Evolutionary conservation across 2,888 invertebrate species (phyloP).

Genomic region (Oscheius myriophilus): DNA sequence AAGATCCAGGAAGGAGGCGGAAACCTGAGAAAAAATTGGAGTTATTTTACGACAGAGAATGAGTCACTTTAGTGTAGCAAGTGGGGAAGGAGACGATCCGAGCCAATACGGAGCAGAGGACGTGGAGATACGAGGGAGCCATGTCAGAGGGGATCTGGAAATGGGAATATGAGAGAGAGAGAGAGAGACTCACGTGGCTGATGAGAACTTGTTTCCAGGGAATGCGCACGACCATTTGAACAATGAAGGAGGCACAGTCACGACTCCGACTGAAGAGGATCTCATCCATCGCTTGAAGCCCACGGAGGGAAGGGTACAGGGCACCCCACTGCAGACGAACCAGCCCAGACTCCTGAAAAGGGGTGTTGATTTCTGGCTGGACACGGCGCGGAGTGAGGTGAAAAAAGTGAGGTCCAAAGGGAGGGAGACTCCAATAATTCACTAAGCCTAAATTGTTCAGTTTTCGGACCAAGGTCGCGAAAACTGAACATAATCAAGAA

Average conservation of each 20-base stretch:
- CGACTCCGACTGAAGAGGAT: slow-evolving; percentile 45
- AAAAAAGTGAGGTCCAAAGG: no score
- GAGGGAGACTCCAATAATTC: no score
- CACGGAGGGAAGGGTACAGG: slow-evolving; percentile 51
- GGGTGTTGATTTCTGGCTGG: no score
- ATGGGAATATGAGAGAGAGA: neutral
- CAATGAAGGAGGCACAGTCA: slow-evolving; percentile 58
- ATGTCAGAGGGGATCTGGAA: slow-evolving; percentile 54
- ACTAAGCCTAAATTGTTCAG: no score
- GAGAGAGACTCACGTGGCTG: slow-evolving; percentile 36
- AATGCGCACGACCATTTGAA: slow-evolving; percentile 63
- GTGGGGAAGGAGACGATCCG: slow-evolving; percentile 39
- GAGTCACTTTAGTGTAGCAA: slow-evolving; percentile 14
- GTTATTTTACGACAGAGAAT: no score
- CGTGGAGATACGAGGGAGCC: slow-evolving; percentile 55
- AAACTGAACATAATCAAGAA: no score
- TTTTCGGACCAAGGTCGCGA: no score
- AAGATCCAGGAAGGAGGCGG: slow-evolving; percentile 62
- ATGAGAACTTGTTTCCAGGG: slow-evolving; percentile 53
- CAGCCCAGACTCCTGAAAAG: slow-evolving; percentile 29
- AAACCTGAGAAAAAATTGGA: slow-evolving; percentile 52
- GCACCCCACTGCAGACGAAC: slow-evolving; percentile 48
- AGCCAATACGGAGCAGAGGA: slow-evolving; percentile 51
- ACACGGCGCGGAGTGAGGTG: no score
- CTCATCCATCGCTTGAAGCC: slow-evolving; percentile 45